Evolutionary conservation across 2,797 vertebrate species (phyloP), one percentile per base, ranked within the genome.

Genomic region (Hemitrygon akajei): DNA sequence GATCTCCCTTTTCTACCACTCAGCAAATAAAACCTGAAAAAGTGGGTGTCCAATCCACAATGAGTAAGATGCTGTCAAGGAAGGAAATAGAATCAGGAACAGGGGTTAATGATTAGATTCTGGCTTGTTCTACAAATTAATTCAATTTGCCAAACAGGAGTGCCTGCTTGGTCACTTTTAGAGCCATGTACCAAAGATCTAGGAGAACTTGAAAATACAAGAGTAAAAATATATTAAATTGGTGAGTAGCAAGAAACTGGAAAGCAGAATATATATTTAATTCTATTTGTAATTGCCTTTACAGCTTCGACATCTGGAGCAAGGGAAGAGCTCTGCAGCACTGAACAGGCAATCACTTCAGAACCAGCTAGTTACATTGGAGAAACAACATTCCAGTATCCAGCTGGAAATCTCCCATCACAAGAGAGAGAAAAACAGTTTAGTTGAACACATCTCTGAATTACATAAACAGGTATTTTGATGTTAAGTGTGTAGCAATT

Each of bases 401-500:
- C 73, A 95, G 18, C 0, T 94, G 94, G 95, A 94, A 30, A 94
- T 94, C 93, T 95, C 93, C 93, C 95, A 94, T 12, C 94, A 94
- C 79, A 75, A 27, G 94, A 94, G 16, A 82, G 94, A 94, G 93
- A 94, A 94, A 89, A 89, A 34, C 27, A n/a, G 94, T 93, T 81
- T 95, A 63, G 93, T 95, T 71, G 93, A 94, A 93, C 93, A 94
- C 56, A 94, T 95, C 93, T 95, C 95, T 94, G 93, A 94, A 91
- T 94, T 95, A 82, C 94, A 95, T 92, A 93, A 95, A 94, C 86
- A 96, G 94, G 94, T 95, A 94, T 34, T 94, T 89, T 93, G 91
- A 93, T 92, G 6, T 18, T 30, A 11, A 37, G 40, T 2, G 9
- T 40, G 30, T 81, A 18, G 14, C 18, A 7, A 89, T 73, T 73